Percentiles rank a stretch among this genome's conserved stretches.
Conservation (phyloP, 2,888 invertebrate species). For the Synanthedon myopaeformis region DNA sequence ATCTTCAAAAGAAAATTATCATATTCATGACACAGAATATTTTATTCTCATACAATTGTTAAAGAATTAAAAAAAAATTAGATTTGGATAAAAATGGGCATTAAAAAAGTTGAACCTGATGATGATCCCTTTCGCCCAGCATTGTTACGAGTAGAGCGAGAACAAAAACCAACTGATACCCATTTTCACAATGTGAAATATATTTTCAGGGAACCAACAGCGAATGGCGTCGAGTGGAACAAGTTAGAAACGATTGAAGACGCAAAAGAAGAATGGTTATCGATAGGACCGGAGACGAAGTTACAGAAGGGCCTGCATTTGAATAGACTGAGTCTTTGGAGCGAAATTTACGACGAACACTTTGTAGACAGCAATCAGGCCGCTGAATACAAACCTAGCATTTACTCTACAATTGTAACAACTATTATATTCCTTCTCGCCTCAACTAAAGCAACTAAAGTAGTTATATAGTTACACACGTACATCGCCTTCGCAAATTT, state of each 20-base stretch:
- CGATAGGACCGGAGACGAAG: constrained; percentile 18
- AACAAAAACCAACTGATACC: too few relatives aligned
- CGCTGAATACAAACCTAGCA: constrained; percentile 3
- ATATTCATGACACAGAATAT: too few relatives aligned
- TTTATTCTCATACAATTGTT: too few relatives aligned
- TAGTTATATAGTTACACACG: neutral
- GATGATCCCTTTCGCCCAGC: too few relatives aligned
- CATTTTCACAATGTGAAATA: too few relatives aligned
- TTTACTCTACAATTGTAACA: neutral
- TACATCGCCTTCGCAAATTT: neutral
- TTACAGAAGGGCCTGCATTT: constrained; percentile 25
- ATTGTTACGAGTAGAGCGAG: too few relatives aligned
- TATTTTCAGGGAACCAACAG: constrained; percentile 29
- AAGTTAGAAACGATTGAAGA: constrained; percentile 16
- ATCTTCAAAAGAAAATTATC: too few relatives aligned
- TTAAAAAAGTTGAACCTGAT: too few relatives aligned
- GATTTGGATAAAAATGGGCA: too few relatives aligned
- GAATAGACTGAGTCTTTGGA: constrained; percentile 36
- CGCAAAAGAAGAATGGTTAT: constrained; percentile 32
- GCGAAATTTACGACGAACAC: constrained; percentile 34
- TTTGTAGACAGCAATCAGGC: constrained; percentile 31
- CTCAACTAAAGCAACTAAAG: neutral
- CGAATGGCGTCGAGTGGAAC: constrained; percentile 21
- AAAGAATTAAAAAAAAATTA: too few relatives aligned
- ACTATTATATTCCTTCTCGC: neutral